Evolutionary conservation across 2,113 vertebrate genomes (phyloP), one percentile per base, ranked within the genome.

Genomic region (Gadus chalcogrammus): DNA sequence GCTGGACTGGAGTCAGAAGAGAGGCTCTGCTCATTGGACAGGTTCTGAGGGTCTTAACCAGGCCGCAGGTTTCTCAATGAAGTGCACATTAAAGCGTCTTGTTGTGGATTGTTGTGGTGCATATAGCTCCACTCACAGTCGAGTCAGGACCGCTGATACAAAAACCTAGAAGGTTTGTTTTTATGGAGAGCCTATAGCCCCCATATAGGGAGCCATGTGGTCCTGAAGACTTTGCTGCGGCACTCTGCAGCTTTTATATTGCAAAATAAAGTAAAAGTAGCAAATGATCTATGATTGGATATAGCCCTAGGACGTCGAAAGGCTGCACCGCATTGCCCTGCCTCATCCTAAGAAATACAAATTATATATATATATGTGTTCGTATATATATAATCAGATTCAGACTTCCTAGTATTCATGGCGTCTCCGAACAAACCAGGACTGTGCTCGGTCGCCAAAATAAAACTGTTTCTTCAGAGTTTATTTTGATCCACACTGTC

Each of bases 391-490:
- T 24, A 24, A 24, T 24, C 22, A 24, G 53, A 65, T 65, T 65
- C 64, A 48, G 64, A 65, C 5, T 48, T 53, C n/a, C 64, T 38
- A 66, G 38, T 8, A 15, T 31, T 60, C 13, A 16, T 12, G 24
- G 56, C 17, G 59, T 60, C 28, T 28, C 59, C 9, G 59, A 69
- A 69, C 67, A 61, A 61, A 56, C 38, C 58, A 9, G 27, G 16
- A 18, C 28, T 13, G 28, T 60, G 56, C 42, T 38, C 42, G 42
- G 6, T 48, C 35, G 31, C 28, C 31, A 60, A 69, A 69, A 35
- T 18, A 20, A 69, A 60, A 60, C 55, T 38, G 58, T 16, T n/a
- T n/a, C 17, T 58, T 58, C 12, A 68, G 17, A 31, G 28, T 48
- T 13, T 48, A 9, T 48, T 31, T 31, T 31, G 31, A 31, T 6